Conservation (phyloP, 2,888 invertebrate species). For the Matsumyia berberina region DNA sequence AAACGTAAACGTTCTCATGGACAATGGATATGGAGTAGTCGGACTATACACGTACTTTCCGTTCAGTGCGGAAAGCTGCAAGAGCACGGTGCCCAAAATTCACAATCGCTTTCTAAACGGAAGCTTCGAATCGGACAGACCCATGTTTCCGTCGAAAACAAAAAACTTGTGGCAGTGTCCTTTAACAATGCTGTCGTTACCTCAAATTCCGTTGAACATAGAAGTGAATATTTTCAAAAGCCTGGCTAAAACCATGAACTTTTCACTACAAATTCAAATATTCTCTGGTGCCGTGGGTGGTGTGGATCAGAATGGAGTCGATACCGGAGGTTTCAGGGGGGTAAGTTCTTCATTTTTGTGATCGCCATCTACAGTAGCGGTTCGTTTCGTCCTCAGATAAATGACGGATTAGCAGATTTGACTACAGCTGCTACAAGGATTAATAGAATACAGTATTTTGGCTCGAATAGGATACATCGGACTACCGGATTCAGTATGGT, state of each 20-base stretch:
- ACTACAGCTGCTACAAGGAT: too few relatives aligned
- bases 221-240: neutral
- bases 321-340: neutral
- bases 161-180: constrained; percentile 33
- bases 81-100: neutral
- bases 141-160: constrained; percentile 14
- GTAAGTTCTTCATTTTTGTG: neutral
- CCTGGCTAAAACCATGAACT: neutral
- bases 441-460: neutral
- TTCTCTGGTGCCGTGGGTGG: neutral
- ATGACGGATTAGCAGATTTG: neutral
- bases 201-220: neutral
- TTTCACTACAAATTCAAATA: neutral
- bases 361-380: too few relatives aligned
- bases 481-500: neutral
- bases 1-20: constrained; percentile 22
- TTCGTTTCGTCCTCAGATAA: neutral
- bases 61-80: constrained; percentile 5
- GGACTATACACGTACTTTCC: constrained; percentile 30
- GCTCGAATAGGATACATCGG: neutral
- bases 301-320: neutral
- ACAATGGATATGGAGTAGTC: constrained; percentile 14
- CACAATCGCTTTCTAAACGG: constrained; percentile 23
- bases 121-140: neutral
- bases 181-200: neutral